These are phyloP conservation scores for Galeopsomyia nigrocyanea DNA, from an alignment of 2,888 invertebrate genomes.

Conservation along the genomic window DNA sequence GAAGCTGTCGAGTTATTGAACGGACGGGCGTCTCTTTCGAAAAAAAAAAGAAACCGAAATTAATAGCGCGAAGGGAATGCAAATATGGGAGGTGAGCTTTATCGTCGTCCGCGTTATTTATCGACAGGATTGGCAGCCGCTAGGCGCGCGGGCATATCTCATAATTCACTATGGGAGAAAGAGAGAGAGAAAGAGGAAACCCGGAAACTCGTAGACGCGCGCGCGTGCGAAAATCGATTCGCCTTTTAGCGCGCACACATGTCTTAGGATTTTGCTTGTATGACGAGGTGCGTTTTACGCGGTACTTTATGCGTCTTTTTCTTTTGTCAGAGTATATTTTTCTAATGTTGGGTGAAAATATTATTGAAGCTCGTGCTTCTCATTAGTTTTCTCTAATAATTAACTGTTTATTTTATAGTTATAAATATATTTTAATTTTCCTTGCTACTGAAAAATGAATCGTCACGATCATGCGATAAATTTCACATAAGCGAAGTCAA, in stretches of 20 bases:
- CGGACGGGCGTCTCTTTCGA: no score
- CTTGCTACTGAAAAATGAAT: no score
- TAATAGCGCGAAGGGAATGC: no score
- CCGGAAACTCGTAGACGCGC: slow-evolving; percentile 26
- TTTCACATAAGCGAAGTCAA: no score
- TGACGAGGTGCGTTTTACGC: neutral
- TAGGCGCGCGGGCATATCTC: neutral
- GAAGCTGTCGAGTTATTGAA: no score
- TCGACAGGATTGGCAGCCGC: slow-evolving; percentile 2
- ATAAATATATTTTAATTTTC: no score
- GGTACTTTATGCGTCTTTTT: neutral
- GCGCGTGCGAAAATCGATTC: neutral
- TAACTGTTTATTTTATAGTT: no score
- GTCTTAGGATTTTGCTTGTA: neutral
- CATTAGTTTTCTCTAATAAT: no score
- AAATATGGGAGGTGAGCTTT: slow-evolving; percentile 4
- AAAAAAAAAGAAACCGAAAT: no score
- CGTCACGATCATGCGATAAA: no score
- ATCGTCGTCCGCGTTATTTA: slow-evolving; percentile 30
- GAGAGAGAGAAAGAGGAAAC: slow-evolving; percentile 2
- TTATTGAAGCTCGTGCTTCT: no score
- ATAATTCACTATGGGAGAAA: slow-evolving; percentile 18
- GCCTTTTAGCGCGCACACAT: neutral
- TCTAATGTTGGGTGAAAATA: no score
- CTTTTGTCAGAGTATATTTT: neutral